Evolutionary conservation across 2,888 invertebrate genomes (phyloP).

Genomic region (Bursaphelenchus okinawaensis): DNA sequence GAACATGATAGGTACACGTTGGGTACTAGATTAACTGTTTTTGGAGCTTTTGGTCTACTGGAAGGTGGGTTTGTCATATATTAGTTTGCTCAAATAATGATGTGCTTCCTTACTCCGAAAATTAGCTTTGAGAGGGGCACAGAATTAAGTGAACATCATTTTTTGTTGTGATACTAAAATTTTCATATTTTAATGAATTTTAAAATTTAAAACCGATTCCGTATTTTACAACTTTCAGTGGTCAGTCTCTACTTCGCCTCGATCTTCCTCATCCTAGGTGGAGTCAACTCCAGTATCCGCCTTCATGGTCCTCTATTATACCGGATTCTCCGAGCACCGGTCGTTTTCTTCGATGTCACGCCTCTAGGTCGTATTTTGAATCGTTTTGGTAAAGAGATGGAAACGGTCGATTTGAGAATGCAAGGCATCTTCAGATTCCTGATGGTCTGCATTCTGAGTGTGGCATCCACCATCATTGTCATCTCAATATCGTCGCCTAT

Average conservation of each 20-base stretch:
- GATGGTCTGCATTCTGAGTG: conserved; percentile 30
- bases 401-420: conserved; percentile 42
- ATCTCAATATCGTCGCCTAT: conserved; percentile 33
- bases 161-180: no score
- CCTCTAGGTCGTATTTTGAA: conserved; percentile 36
- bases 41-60: conserved; percentile 57
- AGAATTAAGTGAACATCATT: no score
- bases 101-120: no score
- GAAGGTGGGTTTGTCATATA: no score
- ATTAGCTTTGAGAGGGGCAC: no score
- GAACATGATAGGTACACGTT: conserved; percentile 1
- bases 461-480: conserved; percentile 26
- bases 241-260: conserved; percentile 58
- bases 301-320: conserved; percentile 28
- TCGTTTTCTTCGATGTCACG: conserved; percentile 33
- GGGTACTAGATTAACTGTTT: conserved; percentile 59
- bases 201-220: background rate
- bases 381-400: conserved; percentile 41
- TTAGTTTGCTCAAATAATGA: no score
- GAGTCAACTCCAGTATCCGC: conserved; percentile 25
- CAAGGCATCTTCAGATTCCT: conserved; percentile 35
- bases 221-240: conserved; percentile 24
- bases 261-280: conserved; percentile 27
- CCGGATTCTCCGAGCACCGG: conserved; percentile 27
- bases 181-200: no score